Base-by-base conservation (phyloP, 2,113 vertebrate genomes). In the Leuciscus idus region DNA sequence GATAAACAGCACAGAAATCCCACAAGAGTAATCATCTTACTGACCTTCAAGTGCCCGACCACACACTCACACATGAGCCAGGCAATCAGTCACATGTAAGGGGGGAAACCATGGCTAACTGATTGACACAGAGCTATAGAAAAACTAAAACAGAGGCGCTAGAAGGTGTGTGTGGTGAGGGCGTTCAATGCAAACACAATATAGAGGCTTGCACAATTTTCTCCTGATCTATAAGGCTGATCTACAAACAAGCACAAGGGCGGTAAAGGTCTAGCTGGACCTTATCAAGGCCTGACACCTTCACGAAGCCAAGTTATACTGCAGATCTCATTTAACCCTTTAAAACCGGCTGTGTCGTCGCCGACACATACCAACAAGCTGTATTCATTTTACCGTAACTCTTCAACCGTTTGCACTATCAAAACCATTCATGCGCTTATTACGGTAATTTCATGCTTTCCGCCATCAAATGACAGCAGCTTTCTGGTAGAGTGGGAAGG, bases 21-120 rank as follows among this genome's bases (percentile, higher is more conserved):
- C 28, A 74, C 8, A 12, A 84, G 75, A 66, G 66, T 73, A 89
- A 52, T 73, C 84, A 43, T 52, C 81, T 48, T 57, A 43, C 6
- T 87, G 83, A 83, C 83, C 88, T 85, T 85, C 78, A 85, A 57
- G 50, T 43, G 81, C 50, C 81, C 66, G 15, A 86, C 66, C 50
- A 80, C 52, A 33, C 48, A 61, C 36, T 61, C 30, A 72, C 55
- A 55, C 48, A 50, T 26, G 43, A 43, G 19, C 33, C 66, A 57
- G 52, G 11, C 36, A 46, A 76, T 75, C 48, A 77, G 19, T 76
- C 39, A 73, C 52, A 72, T 50, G 50, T 57, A 61, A n/a, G 36
- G 55, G 39, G 26, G 8, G 28, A 17, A 57, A 72, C 50, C 21
- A 72, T 74, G 23, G 36, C n/a, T n/a, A 72, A 82, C 81, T 50